These are phyloP conservation scores for Axea sp. DNA, from an alignment of 2,888 invertebrate genomes.

Conservation along the genomic window DNA sequence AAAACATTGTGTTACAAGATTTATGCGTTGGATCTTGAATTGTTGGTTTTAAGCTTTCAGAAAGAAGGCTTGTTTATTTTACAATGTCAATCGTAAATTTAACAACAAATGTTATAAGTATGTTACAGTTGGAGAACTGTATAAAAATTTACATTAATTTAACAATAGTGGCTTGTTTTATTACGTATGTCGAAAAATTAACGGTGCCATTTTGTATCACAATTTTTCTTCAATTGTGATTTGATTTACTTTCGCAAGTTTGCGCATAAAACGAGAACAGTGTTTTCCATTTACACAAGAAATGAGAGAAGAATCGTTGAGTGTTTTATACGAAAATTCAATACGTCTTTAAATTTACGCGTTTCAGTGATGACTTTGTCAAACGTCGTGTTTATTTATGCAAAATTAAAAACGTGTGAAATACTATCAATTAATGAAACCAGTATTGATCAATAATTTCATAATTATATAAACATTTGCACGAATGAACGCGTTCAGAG, in stretches of 20 bases:
- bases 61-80: slow-evolving; percentile 38
- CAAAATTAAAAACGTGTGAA: slow-evolving; percentile 14
- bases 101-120: slow-evolving; percentile 8
- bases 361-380: slow-evolving; percentile 5
- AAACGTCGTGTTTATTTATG: slow-evolving; percentile 2
- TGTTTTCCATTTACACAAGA: slow-evolving; percentile 25
- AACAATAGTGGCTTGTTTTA: too few species aligned
- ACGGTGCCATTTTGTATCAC: background rate
- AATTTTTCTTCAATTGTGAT: background rate
- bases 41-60: slow-evolving; percentile 32
- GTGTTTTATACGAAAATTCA: too few species aligned
- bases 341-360: background rate
- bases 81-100: slow-evolving; percentile 29
- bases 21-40: slow-evolving; percentile 51
- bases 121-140: background rate
- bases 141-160: too few species aligned
- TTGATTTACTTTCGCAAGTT: background rate
- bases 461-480: background rate
- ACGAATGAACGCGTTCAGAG: background rate
- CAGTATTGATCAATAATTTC: slow-evolving; percentile 12
- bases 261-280: slow-evolving; percentile 10
- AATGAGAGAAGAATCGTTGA: slow-evolving; percentile 2
- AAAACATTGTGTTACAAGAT: slow-evolving; percentile 49
- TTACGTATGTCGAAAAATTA: too few species aligned
- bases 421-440: slow-evolving; percentile 14